Base-by-base conservation (phyloP, 2,888 invertebrate species). In the Teinopalpus imperialis region DNA sequence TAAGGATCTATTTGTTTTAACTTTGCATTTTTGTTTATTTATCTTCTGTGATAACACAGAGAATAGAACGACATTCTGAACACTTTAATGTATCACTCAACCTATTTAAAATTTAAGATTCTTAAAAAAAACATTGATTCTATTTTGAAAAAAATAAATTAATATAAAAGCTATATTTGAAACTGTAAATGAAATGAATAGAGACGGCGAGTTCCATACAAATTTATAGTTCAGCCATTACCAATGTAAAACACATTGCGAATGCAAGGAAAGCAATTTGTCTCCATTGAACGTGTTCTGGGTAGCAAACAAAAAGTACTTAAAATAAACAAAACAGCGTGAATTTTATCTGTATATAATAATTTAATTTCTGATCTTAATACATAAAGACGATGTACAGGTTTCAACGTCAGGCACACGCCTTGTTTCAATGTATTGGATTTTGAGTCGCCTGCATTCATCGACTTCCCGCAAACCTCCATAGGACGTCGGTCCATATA, bases 201-300 rank as follows among this genome's bases (percentile, higher is more conserved):
- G 29, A 26, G 26, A 3, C 20, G 20, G 27, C 34, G 20, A 27
- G 26, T 8, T 34, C 26, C 34, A 20, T 34, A 32, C 31, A 32
- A 42, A 42, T 44, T 37, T 44, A 37, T 16, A 37, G 30, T 31
- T 31, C 24, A 39, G 26, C 31, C 10, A 31, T 18, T 37, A 44
- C 32, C 37, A 39, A 39, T 45, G 37, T 44, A 37, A 39, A 44
- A 44, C 32, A 24, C 31, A 32, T 39, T 26, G 37, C 21, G 26
- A 45, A 32, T 39, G 32, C 32, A 39, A 37, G 37, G 20, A 45
- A 45, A 45, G 16, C 39, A 29, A 40, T 40, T 39, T 45, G 27
- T 40, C 39, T 45, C 27, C 34, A 45, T 40, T 44, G 37, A 26
- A 37, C 27, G 34, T 40, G 32, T 21, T 23, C 26, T 20, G 32